Evolutionary conservation across 1,140 invertebrate genomes (phyloP).

Genomic region (Drosophila subobscura): DNA sequence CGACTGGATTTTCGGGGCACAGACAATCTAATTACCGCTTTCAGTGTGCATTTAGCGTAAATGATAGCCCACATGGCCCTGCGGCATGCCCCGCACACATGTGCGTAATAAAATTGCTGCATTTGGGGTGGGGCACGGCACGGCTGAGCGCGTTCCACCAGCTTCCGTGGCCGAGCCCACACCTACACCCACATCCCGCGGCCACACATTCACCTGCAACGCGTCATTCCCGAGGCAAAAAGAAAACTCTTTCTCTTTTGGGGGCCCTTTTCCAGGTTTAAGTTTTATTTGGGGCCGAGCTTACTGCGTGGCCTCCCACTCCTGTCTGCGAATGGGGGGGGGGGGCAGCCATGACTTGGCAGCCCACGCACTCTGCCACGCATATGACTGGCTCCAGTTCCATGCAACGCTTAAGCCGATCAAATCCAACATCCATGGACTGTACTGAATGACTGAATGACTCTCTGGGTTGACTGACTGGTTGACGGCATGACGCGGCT

Average conservation of each 20-base stretch:
- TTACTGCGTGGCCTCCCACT: conserved; percentile 68
- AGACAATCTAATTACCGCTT: conserved; percentile 74
- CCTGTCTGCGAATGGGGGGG: conserved; percentile 6
- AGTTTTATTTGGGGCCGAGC: conserved; percentile 12
- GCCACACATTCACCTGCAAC: conserved; percentile 48
- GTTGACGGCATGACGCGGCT: conserved; percentile 60
- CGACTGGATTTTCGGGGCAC: conserved; percentile 56
- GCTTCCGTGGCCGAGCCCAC: conserved; percentile 24
- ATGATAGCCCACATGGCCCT: conserved; percentile 50
- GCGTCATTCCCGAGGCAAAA: no score
- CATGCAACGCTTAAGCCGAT: conserved; percentile 61
- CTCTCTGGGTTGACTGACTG: conserved; percentile 22
- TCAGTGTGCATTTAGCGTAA: conserved; percentile 74
- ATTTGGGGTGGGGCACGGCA: conserved; percentile 38
- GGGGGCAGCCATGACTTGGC: conserved; percentile 63
- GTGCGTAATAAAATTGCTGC: conserved; percentile 27
- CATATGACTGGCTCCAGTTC: conserved; percentile 55
- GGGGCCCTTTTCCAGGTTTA: conserved; percentile 12
- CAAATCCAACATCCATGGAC: conserved; percentile 46
- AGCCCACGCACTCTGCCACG: conserved; percentile 24
- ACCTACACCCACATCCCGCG: conserved; percentile 14
- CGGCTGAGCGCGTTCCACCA: conserved; percentile 47
- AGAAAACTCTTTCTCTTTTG: conserved; percentile 16
- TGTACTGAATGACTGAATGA: conserved; percentile 32
- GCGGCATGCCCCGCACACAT: conserved; percentile 32